Conservation (phyloP, 2,113 vertebrate genomes). For the Heptranchias perlo region DNA sequence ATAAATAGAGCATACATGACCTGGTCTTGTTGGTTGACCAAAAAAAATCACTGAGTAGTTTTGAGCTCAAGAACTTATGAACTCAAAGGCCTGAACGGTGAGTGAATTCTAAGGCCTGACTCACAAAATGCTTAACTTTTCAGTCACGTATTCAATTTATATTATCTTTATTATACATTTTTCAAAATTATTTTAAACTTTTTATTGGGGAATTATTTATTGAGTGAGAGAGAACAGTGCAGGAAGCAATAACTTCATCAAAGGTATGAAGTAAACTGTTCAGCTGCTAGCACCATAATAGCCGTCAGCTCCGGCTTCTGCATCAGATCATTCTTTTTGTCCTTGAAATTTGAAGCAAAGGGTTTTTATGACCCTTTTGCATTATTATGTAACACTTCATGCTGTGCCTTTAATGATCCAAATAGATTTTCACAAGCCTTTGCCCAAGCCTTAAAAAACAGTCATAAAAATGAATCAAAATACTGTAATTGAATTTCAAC, state of each 20-base stretch:
- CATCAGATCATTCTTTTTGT: neutral
- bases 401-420: conserved; percentile 36
- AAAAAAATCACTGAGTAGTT: neutral
- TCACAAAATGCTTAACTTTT: neutral
- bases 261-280: conserved; percentile 2
- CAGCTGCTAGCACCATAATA: conserved; percentile 9
- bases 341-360: conserved; percentile 25
- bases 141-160: neutral
- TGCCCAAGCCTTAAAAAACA: conserved; percentile 5
- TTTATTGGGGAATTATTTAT: conserved; percentile 20
- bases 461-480: conserved; percentile 36
- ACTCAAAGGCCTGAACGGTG: too few species aligned
- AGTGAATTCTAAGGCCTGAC: neutral
- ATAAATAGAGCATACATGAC: neutral
- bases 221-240: conserved; percentile 1
- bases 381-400: conserved; percentile 31
- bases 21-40: conserved; percentile 10
- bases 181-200: neutral
- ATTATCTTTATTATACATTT: neutral
- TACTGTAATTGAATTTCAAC: conserved; percentile 32
- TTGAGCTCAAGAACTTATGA: neutral
- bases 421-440: conserved; percentile 28
- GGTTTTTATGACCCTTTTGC: neutral
- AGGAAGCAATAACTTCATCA: conserved; percentile 31
- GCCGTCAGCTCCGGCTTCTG: neutral